Evolutionary conservation across 1,140 invertebrate species (phyloP), one percentile per base, ranked within the genome.

Genomic region (Drosophila tsacasi): DNA sequence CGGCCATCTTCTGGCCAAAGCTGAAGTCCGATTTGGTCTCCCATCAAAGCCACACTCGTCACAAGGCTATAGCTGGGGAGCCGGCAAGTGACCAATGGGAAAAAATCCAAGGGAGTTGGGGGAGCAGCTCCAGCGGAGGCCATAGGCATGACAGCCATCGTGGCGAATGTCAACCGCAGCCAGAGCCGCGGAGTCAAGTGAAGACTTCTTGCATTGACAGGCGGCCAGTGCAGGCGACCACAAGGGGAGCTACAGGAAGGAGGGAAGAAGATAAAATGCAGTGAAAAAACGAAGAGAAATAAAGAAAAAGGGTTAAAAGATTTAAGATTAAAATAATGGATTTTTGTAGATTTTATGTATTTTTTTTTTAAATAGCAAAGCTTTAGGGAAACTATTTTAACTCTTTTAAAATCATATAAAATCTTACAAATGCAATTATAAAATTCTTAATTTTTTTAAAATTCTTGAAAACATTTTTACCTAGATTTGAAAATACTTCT

Each of bases 161-260:
- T 55, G 54, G 60, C 47, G 49, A 63, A 68, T 84, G 85, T 89
- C 74, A 79, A 84, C 81, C 85, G 50, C 81, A 89, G 49, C 49
- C 5, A 84, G 75, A 60, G 66, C 54, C 40, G 60, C 62, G 42
- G 44, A 81, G 77, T 63, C 67, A 66, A 84, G 84, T 66, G 68
- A 79, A 72, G 76, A 58, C 76, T 62, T 79, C 68, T 83, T 63
- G 71, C 78, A 81, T 68, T 90, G 84, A 89, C 84, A 84, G 69
- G 69, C 69, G 69, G 27, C 58, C 60, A 80, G 63, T 80, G 73
- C 59, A 72, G 61, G 39, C 55, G 62, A 59, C 63, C 77, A 44
- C 72, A 79, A 46, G 30, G 54, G 37, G 39, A 42, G 57, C 15
- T 25, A 6, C 37, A 47, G 12, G 3, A 19, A 19, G 19, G 46